phyloP scores from a whole-genome alignment of 2,113 vertebrate species.

The Nettapus auritus region DNA sequence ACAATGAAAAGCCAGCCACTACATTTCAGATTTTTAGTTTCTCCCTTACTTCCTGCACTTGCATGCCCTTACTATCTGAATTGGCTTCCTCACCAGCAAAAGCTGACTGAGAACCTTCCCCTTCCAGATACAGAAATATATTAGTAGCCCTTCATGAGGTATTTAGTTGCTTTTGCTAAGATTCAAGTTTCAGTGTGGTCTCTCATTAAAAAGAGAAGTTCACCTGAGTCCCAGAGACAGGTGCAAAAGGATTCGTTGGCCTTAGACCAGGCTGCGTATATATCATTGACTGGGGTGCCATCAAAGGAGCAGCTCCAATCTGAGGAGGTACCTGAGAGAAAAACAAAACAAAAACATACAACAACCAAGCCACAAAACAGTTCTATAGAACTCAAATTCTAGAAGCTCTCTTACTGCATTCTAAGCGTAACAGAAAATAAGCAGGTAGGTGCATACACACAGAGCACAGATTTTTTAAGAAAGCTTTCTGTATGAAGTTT shows the following conservation, averaged over 20 bases:
- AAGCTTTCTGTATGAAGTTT: not conserved
- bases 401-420: not conserved
- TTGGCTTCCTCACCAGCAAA: not conserved
- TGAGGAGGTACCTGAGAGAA: constrained; percentile 84
- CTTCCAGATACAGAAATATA: not conserved
- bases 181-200: not conserved
- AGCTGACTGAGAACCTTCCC: not conserved
- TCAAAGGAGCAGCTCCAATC: constrained; percentile 84
- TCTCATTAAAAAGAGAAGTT: not conserved
- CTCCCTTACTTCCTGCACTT: not conserved
- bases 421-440: not conserved
- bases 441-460: not conserved
- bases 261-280: constrained; percentile 87
- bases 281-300: constrained; percentile 87
- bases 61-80: not conserved
- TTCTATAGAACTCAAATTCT: not conserved
- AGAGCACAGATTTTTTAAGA: not conserved
- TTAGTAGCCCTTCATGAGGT: not conserved
- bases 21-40: not conserved
- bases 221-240: constrained; percentile 88
- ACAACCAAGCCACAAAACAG: not conserved
- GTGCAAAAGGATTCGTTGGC: constrained; percentile 86
- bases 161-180: not conserved
- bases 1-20: not conserved
- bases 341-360: not conserved